phyloP scores from a whole-genome alignment of 2,888 invertebrate species.

The Drosophila mimetica region DNA sequence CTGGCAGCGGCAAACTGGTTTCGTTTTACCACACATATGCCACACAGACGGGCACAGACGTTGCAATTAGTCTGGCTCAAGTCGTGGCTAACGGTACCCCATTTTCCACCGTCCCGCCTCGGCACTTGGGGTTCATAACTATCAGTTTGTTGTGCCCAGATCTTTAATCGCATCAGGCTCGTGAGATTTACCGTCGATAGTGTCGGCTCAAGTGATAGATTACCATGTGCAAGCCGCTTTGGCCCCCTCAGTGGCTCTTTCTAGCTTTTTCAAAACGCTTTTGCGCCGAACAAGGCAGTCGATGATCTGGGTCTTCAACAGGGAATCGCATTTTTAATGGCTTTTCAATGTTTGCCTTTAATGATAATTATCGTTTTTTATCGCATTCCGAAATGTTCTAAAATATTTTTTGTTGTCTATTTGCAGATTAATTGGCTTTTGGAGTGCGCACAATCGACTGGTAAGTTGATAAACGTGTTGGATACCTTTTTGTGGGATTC shows the following conservation, averaged over 20 bases:
- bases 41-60: slow-evolving; percentile 54
- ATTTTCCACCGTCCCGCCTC: slow-evolving; percentile 19
- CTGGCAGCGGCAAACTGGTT: slow-evolving; percentile 55
- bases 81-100: slow-evolving; percentile 77
- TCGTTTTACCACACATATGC: slow-evolving; percentile 51
- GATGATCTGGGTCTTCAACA: background rate
- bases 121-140: slow-evolving; percentile 52
- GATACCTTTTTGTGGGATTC: too few relatives aligned
- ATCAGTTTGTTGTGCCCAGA: slow-evolving; percentile 32
- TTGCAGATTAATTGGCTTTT: slow-evolving; percentile 60
- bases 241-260: slow-evolving; percentile 17
- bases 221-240: slow-evolving; percentile 46
- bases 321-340: slow-evolving; percentile 24
- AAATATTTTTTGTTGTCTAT: slow-evolving; percentile 36
- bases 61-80: slow-evolving; percentile 78
- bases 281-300: background rate
- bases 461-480: slow-evolving; percentile 39
- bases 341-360: slow-evolving; percentile 26
- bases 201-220: slow-evolving; percentile 71
- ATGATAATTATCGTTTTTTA: slow-evolving; percentile 9
- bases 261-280: background rate
- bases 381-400: slow-evolving; percentile 18
- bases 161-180: slow-evolving; percentile 66
- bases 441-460: slow-evolving; percentile 45
- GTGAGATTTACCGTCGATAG: slow-evolving; percentile 72